Conservation (phyloP, 2,888 invertebrate species). For the Axea sp. region DNA sequence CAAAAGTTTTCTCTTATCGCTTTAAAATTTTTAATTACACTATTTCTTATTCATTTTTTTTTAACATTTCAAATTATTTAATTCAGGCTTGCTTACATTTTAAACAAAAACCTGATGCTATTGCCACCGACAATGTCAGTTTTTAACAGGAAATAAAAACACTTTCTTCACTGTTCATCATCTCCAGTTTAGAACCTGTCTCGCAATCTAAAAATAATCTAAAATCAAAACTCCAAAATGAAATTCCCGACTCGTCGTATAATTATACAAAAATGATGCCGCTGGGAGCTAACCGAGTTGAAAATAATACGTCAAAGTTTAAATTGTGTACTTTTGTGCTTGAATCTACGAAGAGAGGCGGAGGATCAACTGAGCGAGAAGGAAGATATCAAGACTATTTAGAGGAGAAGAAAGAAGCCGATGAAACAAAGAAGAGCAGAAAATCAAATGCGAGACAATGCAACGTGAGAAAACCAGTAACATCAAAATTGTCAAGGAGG, state of each 20-base stretch:
- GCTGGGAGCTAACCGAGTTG: slow-evolving; percentile 10
- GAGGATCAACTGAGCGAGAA: slow-evolving; percentile 1
- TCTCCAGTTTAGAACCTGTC: too few relatives aligned
- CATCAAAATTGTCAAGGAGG: slow-evolving; percentile 38
- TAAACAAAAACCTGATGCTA: too few relatives aligned
- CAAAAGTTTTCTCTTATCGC: too few relatives aligned
- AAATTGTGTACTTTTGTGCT: slow-evolving; percentile 33
- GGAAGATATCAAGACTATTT: slow-evolving; percentile 30
- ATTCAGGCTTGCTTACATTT: too few relatives aligned
- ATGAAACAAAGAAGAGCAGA: slow-evolving; percentile 46
- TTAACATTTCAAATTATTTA: too few relatives aligned
- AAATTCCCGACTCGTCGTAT: background rate
- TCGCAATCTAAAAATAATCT: background rate
- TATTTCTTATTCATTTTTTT: too few relatives aligned
- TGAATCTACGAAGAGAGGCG: background rate
- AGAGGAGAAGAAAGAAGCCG: slow-evolving; percentile 28
- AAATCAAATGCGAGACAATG: slow-evolving; percentile 47
- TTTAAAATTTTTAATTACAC: too few relatives aligned
- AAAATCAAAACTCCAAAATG: slow-evolving; percentile 10
- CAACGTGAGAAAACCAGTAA: slow-evolving; percentile 36
- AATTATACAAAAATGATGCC: slow-evolving; percentile 25
- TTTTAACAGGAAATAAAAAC: too few relatives aligned
- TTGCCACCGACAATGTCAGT: too few relatives aligned
- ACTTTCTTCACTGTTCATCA: too few relatives aligned
- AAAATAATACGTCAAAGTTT: slow-evolving; percentile 35